Base-by-base conservation (phyloP, 2,888 invertebrate species). In the Morinoia aosen region DNA sequence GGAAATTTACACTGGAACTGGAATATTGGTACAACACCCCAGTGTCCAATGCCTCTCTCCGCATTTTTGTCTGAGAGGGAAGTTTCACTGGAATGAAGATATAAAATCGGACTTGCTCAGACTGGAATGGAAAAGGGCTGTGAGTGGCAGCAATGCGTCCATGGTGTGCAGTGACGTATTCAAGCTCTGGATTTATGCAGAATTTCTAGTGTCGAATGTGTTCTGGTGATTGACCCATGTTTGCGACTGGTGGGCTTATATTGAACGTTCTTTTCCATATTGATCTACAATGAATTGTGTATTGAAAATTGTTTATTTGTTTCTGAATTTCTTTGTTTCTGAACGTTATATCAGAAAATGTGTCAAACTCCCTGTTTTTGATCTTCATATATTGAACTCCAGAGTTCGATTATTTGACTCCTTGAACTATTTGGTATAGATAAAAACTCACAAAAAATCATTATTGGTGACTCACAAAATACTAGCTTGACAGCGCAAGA, bases 1-100 rank as follows among this genome's bases (percentile, higher is more conserved):
- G 90, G 90, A 90, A 90, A 90, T 90, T 90, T 90, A 90, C 90
- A 2, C 40, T 40, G 19, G 90, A 90, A 14, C 90, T 39, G 90
- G 48, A 40, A 90, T 90, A 90, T 90, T 48, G 90, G 48, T 90
- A 90, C 40, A 90, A 33, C 76, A 76, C 76, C 76, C 76, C 76
- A 76, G 76, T 76, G 76, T 76, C 76, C 76, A 76, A 76, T 76
- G 76, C 76, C 76, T 76, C 76, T 61, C 61, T 76, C 25, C 33
- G 76, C 25, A 76, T 76, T 33, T 33, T 76, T 16, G 25, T 19
- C 25, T 0, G 76, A 33, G 7, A 33, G 76, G 19, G 25, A 76
- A 76, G 25, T 76, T 25, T 76, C 33, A 1, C 2, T 2, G 76
- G 25, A 25, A 33, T 33, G 33, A 33, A 76, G 76, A 76, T 76